A percentile compares a stretch with the other conserved stretches of the same genome.
phyloP scores from a whole-genome alignment of 2,797 vertebrate genomes.

The Intellagama lesueurii region DNA sequence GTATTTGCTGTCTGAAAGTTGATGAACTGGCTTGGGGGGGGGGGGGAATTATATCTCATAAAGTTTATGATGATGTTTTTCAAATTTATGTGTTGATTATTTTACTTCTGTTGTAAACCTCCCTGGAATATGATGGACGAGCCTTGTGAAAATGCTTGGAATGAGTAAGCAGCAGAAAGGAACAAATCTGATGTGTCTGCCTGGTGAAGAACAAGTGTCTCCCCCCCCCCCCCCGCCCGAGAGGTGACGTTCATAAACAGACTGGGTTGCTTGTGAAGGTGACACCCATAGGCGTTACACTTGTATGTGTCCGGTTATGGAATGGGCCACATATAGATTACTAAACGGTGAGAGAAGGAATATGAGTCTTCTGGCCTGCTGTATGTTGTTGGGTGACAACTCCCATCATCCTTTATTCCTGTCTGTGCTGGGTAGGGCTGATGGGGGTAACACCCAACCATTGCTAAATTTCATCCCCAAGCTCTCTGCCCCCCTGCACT shows the following conservation, averaged over 20 bases:
- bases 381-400: no score
- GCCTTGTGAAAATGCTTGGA: no score
- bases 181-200: neutral
- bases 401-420: neutral
- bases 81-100: neutral
- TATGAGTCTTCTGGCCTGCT: neutral
- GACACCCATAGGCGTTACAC: neutral
- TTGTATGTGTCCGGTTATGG: neutral
- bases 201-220: neutral
- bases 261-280: no score
- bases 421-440: neutral
- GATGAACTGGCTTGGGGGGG: neutral
- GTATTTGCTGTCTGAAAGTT: accelerated
- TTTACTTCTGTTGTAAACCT: neutral
- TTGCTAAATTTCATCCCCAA: no score
- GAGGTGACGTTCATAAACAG: neutral
- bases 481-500: no score
- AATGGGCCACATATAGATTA: neutral
- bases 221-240: neutral
- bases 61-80: neutral
- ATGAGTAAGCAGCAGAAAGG: neutral
- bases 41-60: neutral
- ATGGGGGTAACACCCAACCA: neutral
- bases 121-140: neutral
- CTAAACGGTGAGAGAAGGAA: neutral